Evolutionary conservation across 2,888 invertebrate species (phyloP), one percentile per base, ranked within the genome.

Genomic region (Amphipyra tragopoginis): DNA sequence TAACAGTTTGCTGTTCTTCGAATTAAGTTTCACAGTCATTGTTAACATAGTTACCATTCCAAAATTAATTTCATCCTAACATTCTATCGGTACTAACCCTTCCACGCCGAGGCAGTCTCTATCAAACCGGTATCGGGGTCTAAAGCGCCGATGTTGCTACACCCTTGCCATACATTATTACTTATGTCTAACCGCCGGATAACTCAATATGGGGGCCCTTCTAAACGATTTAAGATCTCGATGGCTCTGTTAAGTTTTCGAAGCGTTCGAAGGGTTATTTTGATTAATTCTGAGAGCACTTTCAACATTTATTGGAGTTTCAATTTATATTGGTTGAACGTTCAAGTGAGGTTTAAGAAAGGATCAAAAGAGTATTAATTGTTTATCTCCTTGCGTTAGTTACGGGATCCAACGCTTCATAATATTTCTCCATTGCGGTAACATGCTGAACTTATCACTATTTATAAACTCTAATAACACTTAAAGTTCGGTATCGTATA

Each of bases 141-240:
- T 79, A 81, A 86, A 79, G 77, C 81, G 80, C 82, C 82, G 74
- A 74, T 77, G 73, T 75, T 75, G 74, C 76, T 77, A 75, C 83
- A 86, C 86, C 89, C 88, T 79, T 81, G 80, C 90, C 87, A 90
- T 91, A 90, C 87, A 91, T 91, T 91, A 92, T 93, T 91, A 91
- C 90, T 87, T 86, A 87, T 85, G 83, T 86, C 86, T 89, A 90
- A 90, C 90, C 90, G 86, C 86, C 80, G 88, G 90, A 91, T 92
- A 93, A 92, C 92, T 91, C 89, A 91, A 92, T 93, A 90, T 85
- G 82, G 83, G 83, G 42, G 82, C 78, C 86, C 85, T 86, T 84
- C 83, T 87, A 88, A 91, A 86, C 90, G 91, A 90, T 93, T 92
- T 91, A 90, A 93, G 92, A 92, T 91, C 90, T 85, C 89, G 81